A percentile compares a stretch with the other conserved stretches of the same genome.
phyloP scores from a whole-genome alignment of 2,888 invertebrate genomes.

The Agrochola lota region DNA sequence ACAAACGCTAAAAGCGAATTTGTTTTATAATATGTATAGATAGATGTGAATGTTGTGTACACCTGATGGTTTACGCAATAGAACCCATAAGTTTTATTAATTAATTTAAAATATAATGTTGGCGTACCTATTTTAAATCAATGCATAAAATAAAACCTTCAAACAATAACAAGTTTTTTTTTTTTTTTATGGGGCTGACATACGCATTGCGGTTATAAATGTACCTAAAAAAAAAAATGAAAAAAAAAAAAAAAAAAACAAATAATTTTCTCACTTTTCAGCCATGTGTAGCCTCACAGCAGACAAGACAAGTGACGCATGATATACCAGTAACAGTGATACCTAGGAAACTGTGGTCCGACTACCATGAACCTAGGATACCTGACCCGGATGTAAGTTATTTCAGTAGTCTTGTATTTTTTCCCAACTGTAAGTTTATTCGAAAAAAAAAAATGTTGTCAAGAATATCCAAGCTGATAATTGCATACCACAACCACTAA shows the following conservation, averaged over 20 bases:
- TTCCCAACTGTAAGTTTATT: not conserved
- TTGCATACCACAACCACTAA: not conserved
- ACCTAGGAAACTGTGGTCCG: constrained; percentile 93
- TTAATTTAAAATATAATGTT: too few relatives aligned
- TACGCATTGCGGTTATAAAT: too few relatives aligned
- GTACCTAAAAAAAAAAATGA: too few relatives aligned
- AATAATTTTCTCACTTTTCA: constrained; percentile 72
- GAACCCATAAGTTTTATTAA: too few relatives aligned
- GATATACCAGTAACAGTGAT: constrained; percentile 96
- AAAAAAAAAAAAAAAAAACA: too few relatives aligned
- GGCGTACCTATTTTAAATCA: too few relatives aligned
- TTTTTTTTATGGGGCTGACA: too few relatives aligned
- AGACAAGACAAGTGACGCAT: constrained; percentile 94
- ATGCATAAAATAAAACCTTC: too few relatives aligned
- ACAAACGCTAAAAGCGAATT: too few relatives aligned
- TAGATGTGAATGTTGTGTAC: too few relatives aligned
- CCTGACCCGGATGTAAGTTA: constrained; percentile 93
- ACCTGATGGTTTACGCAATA: too few relatives aligned
- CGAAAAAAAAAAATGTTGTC: not conserved
- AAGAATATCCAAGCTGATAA: not conserved
- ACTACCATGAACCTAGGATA: constrained; percentile 93
- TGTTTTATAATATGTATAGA: too few relatives aligned
- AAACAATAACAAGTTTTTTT: not conserved
- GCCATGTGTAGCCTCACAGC: constrained; percentile 91
- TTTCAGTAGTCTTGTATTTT: not conserved